Percentiles rank a stretch among this genome's conserved stretches.
These are phyloP conservation scores for Pygoscelis antarcticus DNA, from an alignment of 2,113 vertebrate species.

Conservation along the genomic window DNA sequence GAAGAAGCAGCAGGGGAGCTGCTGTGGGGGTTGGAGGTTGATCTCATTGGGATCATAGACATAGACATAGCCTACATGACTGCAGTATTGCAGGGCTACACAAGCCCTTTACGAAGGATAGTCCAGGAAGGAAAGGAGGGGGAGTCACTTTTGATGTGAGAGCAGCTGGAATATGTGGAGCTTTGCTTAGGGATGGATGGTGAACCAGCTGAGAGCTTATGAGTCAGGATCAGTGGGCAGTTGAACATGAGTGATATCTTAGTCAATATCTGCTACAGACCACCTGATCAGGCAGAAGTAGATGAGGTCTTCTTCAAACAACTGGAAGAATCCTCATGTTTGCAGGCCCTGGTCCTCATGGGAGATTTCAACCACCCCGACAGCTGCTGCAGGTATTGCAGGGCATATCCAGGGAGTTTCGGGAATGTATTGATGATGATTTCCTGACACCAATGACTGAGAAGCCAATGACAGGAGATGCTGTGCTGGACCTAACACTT, in stretches of 20 bases:
- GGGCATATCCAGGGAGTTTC: neutral
- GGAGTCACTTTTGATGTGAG: neutral
- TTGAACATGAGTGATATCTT: neutral
- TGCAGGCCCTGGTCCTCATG: neutral
- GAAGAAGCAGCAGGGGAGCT: neutral
- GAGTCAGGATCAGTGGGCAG: neutral
- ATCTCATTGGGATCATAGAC: neutral
- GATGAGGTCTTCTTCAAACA: neutral
- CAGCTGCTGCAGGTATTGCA: neutral
- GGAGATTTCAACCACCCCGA: neutral
- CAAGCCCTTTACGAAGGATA: neutral
- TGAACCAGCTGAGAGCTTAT: neutral
- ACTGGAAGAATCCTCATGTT: neutral
- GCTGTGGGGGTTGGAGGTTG: neutral
- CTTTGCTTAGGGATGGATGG: neutral
- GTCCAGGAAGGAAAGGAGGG: neutral
- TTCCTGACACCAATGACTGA: neutral
- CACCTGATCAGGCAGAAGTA: neutral
- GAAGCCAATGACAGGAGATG: neutral
- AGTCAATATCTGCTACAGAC: neutral
- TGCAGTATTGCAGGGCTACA: neutral
- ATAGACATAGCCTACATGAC: neutral
- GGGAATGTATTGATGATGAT: neutral
- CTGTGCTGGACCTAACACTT: neutral
- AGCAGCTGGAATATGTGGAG: neutral